These are phyloP conservation scores for Lacanobia oleracea DNA, from an alignment of 2,888 invertebrate species.

Conservation along the genomic window DNA sequence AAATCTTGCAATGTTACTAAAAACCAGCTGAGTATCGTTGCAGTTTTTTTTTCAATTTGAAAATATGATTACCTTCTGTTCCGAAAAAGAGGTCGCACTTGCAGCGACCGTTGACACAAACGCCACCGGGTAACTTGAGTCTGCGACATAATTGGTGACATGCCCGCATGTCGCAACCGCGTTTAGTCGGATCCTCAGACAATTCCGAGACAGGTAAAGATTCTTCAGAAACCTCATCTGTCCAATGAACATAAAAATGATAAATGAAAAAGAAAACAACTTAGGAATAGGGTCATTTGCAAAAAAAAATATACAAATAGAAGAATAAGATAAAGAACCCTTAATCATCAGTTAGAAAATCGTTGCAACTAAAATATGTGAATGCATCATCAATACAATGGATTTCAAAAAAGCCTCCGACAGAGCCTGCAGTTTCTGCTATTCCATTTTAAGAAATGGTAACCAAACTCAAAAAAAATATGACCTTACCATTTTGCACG, in stretches of 20 bases:
- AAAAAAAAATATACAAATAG: too few relatives aligned
- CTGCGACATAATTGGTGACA: slow-evolving; percentile 40
- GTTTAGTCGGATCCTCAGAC: neutral
- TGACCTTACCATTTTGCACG: slow-evolving; percentile 13
- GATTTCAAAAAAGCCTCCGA: too few relatives aligned
- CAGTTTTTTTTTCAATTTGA: neutral
- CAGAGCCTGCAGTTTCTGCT: too few relatives aligned
- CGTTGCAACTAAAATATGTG: neutral
- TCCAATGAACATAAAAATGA: too few relatives aligned
- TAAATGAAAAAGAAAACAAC: too few relatives aligned
- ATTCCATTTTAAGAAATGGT: too few relatives aligned
- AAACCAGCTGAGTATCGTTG: too few relatives aligned
- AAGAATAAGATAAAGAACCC: too few relatives aligned
- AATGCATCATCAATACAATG: neutral
- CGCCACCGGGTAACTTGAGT: slow-evolving; percentile 24
- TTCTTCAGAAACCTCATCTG: too few relatives aligned
- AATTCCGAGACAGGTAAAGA: too few relatives aligned
- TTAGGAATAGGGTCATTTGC: too few relatives aligned
- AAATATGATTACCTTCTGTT: slow-evolving; percentile 25
- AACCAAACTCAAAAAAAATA: neutral
- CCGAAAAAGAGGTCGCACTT: slow-evolving; percentile 34
- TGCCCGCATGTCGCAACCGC: neutral
- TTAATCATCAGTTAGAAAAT: neutral
- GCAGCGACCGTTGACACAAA: slow-evolving; percentile 38
- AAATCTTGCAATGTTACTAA: too few relatives aligned